A percentile compares a stretch with the other conserved stretches of the same genome.
Evolutionary conservation across 2,797 vertebrate species (phyloP).

Genomic region (Clarias laeviceps): DNA sequence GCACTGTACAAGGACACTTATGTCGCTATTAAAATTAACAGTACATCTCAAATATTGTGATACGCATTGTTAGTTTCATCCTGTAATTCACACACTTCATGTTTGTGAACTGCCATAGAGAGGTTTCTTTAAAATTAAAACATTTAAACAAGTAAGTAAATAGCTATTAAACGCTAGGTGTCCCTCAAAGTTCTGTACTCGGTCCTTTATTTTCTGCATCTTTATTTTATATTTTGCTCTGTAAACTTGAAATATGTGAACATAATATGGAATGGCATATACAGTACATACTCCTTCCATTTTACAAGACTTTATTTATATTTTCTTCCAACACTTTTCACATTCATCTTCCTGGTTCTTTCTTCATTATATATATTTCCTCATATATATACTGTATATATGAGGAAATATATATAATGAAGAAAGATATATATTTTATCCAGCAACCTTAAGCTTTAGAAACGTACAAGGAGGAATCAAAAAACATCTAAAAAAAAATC

Average conservation of each 20-base stretch:
- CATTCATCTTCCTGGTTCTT: background rate
- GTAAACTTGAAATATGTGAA: background rate
- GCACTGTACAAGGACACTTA: background rate
- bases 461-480: background rate
- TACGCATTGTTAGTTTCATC: background rate
- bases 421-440: background rate
- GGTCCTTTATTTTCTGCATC: background rate
- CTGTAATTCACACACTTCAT: background rate
- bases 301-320: background rate
- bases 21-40: background rate
- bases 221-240: background rate
- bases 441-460: background rate
- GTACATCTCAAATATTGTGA: background rate
- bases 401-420: too few relatives aligned
- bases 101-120: background rate
- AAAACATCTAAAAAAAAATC: background rate
- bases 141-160: background rate
- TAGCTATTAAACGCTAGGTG: background rate
- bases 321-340: background rate
- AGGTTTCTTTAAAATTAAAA: background rate
- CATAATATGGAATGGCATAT: background rate
- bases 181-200: background rate
- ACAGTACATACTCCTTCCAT: background rate
- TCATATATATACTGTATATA: background rate
- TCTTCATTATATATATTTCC: background rate